Evolutionary conservation across 2,797 vertebrate species (phyloP).

Genomic region (Intellagama lesueurii): DNA sequence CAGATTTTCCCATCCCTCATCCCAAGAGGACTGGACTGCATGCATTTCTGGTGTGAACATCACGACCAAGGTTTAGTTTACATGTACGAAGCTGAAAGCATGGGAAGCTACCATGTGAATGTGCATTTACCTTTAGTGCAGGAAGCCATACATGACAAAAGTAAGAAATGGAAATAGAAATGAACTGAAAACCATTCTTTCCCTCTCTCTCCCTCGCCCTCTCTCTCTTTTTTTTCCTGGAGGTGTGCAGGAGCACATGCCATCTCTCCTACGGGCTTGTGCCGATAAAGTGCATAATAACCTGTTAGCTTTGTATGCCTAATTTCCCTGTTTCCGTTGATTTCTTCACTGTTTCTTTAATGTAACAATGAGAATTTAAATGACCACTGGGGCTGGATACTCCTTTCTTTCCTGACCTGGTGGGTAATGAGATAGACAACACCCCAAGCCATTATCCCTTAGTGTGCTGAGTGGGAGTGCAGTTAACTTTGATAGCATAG

Average conservation of each 20-base stretch:
- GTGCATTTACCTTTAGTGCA: background rate
- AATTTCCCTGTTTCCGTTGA: conserved; percentile 73
- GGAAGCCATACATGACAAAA: conserved; percentile 23
- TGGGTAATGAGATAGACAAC: conserved; percentile 80
- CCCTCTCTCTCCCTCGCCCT: too few species aligned
- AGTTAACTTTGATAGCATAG: conserved; percentile 73
- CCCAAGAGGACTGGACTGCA: background rate
- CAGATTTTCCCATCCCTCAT: background rate
- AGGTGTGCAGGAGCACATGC: conserved; percentile 11
- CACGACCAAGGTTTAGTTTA: background rate
- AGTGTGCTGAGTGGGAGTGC: conserved; percentile 77
- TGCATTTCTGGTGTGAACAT: background rate
- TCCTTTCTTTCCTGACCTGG: conserved; percentile 77
- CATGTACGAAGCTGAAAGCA: background rate
- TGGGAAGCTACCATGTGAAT: background rate
- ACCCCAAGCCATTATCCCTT: conserved; percentile 75
- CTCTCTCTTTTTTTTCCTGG: background rate
- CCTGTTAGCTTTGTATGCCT: conserved; percentile 47
- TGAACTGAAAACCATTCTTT: background rate
- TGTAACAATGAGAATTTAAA: conserved; percentile 81
- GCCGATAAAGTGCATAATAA: conserved; percentile 31
- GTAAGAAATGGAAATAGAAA: conserved; percentile 44
- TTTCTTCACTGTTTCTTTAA: conserved; percentile 74
- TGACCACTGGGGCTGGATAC: conserved; percentile 77
- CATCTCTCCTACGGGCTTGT: background rate